Evolutionary conservation across 64 coral and sea anemone species (phyloP), one percentile per base, ranked within the genome.

Genomic region (Trachythela sp.): DNA sequence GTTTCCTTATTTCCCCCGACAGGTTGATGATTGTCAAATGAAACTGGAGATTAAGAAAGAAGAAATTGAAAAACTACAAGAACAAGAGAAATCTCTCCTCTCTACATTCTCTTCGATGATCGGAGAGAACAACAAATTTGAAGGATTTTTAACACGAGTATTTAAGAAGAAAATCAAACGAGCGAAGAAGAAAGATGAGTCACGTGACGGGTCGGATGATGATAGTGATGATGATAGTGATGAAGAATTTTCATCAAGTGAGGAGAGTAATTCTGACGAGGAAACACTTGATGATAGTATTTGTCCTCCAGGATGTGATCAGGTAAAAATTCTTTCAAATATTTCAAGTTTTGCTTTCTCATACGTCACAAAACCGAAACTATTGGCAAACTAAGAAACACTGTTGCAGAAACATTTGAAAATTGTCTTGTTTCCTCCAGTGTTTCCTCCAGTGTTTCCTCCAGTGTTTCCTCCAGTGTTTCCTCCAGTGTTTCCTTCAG

Each of bases 81-180:
- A 99, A 30, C 91, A 92, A 54, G 96, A 99, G 86, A 99, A 99
- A n/a, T 86, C 96, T 45, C 90, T 99, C 13, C 89, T 95, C 29
- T 88, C 89, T 13, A 70, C 96, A 1, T 99, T 99, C 40, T 77
- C 96, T 0, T 85, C 96, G 0, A 77, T 94, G 9, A 86, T 99
- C 18, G 96, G 96, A 13, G 96, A 99, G 72, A 99, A 95, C 87
- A 99, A 99, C 72, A 99, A 99, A 56, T 99, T 99, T 48, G 96
- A 99, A 29, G 88, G 90, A 27, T 99, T 99, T 39, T 72, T 99
- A 40, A 99, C 93, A 32, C 90, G 91, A 39, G 96, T 99, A 2
- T 99, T 99, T 48, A 99, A 99, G 84, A 99, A 99, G 89, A 99
- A 95, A 64, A 95, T 99, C 43, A 99, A 95, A 80, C 77, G 96